phyloP scores from a whole-genome alignment of 2,113 vertebrate genomes.

The Sapayoa aenigma region DNA sequence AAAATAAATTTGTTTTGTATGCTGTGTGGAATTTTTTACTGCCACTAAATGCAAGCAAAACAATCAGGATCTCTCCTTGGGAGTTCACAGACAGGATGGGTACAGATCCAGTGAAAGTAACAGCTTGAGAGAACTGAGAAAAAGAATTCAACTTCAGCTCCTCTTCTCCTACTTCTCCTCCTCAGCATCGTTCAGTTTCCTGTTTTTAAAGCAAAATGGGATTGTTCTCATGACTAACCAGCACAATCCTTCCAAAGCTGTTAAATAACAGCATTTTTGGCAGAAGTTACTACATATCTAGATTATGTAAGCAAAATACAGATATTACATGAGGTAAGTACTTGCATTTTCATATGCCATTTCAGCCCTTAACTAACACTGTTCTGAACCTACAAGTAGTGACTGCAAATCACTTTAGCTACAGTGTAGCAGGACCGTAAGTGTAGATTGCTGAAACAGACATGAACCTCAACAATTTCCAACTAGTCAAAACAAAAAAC shows the following conservation, averaged over 20 bases:
- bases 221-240: background rate
- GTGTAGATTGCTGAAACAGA: background rate
- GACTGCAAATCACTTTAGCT: background rate
- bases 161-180: slow-evolving; percentile 10
- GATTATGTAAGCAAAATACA: background rate
- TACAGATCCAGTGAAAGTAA: background rate
- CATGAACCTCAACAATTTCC: background rate
- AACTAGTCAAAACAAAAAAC: background rate
- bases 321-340: background rate
- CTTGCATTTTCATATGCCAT: background rate
- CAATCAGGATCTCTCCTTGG: background rate
- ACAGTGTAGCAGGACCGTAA: background rate
- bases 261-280: background rate
- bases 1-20: slow-evolving; percentile 42
- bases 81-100: background rate
- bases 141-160: background rate
- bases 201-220: background rate
- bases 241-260: background rate
- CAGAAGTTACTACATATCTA: background rate
- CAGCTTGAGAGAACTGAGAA: background rate
- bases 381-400: background rate
- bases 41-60: slow-evolving; percentile 39
- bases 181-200: background rate
- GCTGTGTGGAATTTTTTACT: slow-evolving; percentile 29
- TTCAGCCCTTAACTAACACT: background rate